A percentile compares a stretch with the other conserved stretches of the same genome.
phyloP scores from a whole-genome alignment of 2,797 vertebrate species.

The Naso thynnoides region DNA sequence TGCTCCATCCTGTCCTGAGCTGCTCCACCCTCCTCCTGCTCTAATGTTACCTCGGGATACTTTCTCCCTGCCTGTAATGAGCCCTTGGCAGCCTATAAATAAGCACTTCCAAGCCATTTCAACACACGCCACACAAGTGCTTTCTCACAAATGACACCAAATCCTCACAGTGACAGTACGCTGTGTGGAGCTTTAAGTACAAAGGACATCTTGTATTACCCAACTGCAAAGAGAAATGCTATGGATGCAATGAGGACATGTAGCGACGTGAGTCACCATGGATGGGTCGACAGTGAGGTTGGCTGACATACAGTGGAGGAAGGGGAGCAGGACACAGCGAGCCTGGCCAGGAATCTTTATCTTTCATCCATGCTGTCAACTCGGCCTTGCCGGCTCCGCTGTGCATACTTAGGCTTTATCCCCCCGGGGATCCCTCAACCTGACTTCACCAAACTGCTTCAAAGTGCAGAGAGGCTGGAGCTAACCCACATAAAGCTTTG shows the following conservation, averaged over 20 bases:
- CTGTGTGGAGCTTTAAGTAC: slow-evolving; percentile 35
- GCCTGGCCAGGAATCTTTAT: slow-evolving; percentile 29
- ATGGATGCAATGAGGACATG: slow-evolving; percentile 44
- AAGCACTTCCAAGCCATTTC: slow-evolving; percentile 58
- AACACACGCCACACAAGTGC: slow-evolving; percentile 35
- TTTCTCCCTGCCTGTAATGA: slow-evolving; percentile 54
- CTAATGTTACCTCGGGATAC: slow-evolving; percentile 72
- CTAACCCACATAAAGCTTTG: slow-evolving; percentile 77
- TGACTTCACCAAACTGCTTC: slow-evolving; percentile 78
- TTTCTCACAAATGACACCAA: slow-evolving; percentile 46
- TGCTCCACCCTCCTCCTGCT: slow-evolving; percentile 70
- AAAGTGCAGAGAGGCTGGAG: slow-evolving; percentile 70
- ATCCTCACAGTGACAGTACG: slow-evolving; percentile 28
- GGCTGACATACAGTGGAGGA: slow-evolving; percentile 28
- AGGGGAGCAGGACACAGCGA: slow-evolving; percentile 21
- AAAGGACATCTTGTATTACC: slow-evolving; percentile 34
- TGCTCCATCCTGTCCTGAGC: slow-evolving; percentile 73
- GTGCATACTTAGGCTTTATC: slow-evolving; percentile 60
- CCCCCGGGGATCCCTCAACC: slow-evolving; percentile 68
- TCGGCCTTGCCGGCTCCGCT: slow-evolving; percentile 47
- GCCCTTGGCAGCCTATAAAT: slow-evolving; percentile 63
- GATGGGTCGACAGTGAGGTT: slow-evolving; percentile 28
- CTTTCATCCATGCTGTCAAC: slow-evolving; percentile 53
- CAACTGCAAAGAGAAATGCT: slow-evolving; percentile 26
- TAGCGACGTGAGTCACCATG: slow-evolving; percentile 54